These are phyloP conservation scores for Dascillus cervinus DNA, from an alignment of 2,888 invertebrate species.

Conservation along the genomic window DNA sequence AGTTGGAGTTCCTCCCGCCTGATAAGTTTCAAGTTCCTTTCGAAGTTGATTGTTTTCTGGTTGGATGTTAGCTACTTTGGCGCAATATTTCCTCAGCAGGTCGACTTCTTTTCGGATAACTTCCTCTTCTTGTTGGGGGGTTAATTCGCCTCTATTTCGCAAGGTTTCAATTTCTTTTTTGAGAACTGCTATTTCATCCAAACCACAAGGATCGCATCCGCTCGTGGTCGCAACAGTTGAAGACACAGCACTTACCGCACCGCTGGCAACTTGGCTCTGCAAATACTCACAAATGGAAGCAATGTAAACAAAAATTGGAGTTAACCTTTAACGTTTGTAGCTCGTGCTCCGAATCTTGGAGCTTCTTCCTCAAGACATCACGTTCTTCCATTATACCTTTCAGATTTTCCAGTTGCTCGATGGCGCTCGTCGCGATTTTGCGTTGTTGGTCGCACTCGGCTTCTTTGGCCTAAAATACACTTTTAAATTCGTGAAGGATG, in stretches of 20 bases:
- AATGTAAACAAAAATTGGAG: no score
- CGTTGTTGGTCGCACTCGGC: constrained; percentile 26
- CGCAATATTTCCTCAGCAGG: constrained; percentile 31
- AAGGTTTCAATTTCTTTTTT: constrained; percentile 30
- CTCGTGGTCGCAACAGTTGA: no score
- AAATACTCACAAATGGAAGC: no score
- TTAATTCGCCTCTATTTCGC: constrained; percentile 17
- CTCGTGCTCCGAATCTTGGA: constrained; percentile 26
- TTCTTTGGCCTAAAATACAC: constrained; percentile 21
- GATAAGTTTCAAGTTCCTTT: constrained; percentile 13
- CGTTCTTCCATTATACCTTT: constrained; percentile 23
- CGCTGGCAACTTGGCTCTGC: no score
- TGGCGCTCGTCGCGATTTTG: constrained; percentile 23
- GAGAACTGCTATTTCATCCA: constrained; percentile 24
- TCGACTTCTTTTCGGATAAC: constrained; percentile 31
- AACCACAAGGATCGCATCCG: no score
- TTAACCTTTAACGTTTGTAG: constrained; percentile 24
- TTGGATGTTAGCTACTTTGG: constrained; percentile 29
- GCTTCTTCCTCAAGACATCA: constrained; percentile 22
- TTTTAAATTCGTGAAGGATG: neutral
- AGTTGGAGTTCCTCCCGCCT: constrained; percentile 2
- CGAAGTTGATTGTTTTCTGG: constrained; percentile 31
- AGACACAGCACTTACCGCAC: no score
- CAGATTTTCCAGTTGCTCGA: constrained; percentile 31
- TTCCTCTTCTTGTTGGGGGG: constrained; percentile 28